Conservation (phyloP, 1,140 invertebrate species). For the Drosophila prosaltans region DNA sequence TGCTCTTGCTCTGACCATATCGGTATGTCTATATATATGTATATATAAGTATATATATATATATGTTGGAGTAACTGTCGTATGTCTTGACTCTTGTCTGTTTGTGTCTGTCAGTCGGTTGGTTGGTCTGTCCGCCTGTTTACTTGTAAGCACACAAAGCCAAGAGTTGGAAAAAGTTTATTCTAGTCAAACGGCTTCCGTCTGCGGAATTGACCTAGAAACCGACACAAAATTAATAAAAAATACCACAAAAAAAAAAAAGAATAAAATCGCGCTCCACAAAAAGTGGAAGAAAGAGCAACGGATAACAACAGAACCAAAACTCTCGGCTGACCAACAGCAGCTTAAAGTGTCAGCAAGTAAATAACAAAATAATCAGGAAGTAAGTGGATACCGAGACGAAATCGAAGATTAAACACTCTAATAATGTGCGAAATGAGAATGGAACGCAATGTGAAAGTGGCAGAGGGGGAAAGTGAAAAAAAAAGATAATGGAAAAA, state of each 20-base stretch:
- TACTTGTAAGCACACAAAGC: conserved; percentile 42
- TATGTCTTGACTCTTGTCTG: conserved; percentile 9
- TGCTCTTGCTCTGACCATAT: conserved; percentile 24
- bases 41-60: conserved; percentile 7
- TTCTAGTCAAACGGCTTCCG: conserved; percentile 76
- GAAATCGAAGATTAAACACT: conserved; percentile 28
- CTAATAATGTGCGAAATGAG: conserved; percentile 13
- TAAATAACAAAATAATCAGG: conserved; percentile 24
- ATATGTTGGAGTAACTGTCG: conserved; percentile 2
- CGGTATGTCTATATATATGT: conserved; percentile 20
- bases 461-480: neutral
- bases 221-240: conserved; percentile 67
- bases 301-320: conserved; percentile 2
- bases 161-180: conserved; percentile 67
- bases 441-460: neutral
- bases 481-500: neutral
- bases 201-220: conserved; percentile 74
- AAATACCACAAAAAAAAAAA: conserved; percentile 45
- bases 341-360: conserved; percentile 30
- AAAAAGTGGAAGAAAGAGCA: conserved; percentile 12
- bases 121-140: conserved; percentile 16
- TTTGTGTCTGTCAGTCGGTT: conserved; percentile 27
- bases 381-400: conserved; percentile 17
- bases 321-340: conserved; percentile 6
- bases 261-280: conserved; percentile 46